phyloP scores from a whole-genome alignment of 1,140 invertebrate genomes.

The Geopemphigus sp. region DNA sequence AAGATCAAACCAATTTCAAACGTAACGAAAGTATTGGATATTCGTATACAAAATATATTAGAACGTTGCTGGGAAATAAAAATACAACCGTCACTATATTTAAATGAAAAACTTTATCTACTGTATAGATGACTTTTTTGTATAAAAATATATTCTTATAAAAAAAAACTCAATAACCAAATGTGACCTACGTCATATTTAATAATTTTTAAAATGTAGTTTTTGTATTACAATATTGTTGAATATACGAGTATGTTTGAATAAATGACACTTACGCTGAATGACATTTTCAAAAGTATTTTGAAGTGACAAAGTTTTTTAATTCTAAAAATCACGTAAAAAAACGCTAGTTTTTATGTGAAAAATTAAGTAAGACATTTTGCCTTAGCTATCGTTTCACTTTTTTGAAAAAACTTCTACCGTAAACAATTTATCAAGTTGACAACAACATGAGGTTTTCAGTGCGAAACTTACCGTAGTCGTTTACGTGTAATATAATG shows the following conservation, averaged over 20 bases:
- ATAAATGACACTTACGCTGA: not conserved
- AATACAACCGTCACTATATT: not conserved
- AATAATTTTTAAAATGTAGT: not conserved
- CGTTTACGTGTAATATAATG: not conserved
- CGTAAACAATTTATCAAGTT: not conserved
- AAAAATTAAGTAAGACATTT: not conserved
- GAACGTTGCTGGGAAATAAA: not conserved
- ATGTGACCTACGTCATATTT: not conserved
- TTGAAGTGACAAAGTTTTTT: slow-evolving; percentile 2
- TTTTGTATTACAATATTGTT: not conserved
- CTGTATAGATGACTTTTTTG: not conserved
- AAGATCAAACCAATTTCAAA: not conserved
- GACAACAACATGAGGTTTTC: not conserved
- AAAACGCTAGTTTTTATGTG: not conserved
- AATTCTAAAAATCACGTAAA: not conserved
- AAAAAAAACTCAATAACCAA: not conserved
- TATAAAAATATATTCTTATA: not conserved
- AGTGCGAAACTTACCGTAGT: not conserved
- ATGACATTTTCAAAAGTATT: not conserved
- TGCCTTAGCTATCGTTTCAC: not conserved
- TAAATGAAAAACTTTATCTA: not conserved
- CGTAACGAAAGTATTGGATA: not conserved
- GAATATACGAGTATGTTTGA: too few species aligned
- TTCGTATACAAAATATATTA: not conserved
- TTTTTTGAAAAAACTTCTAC: not conserved